phyloP scores from a whole-genome alignment of 64 coral and sea anemone genomes.

The Stylophora pistillata region DNA sequence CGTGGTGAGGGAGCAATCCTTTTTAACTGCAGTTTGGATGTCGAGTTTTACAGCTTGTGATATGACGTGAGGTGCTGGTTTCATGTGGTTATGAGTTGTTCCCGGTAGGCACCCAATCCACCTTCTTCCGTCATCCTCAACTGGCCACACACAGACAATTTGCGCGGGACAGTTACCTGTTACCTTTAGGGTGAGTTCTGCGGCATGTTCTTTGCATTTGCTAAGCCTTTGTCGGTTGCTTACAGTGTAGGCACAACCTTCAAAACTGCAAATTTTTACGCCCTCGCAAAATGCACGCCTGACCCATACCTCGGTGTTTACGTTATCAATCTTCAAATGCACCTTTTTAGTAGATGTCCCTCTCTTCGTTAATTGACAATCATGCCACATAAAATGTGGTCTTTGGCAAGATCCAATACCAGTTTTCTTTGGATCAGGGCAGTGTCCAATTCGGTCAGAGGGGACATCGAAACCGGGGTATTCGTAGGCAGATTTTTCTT shows the following conservation, averaged over 20 bases:
- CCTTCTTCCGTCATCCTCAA: neutral
- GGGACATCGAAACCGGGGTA: too few species aligned
- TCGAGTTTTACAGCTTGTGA: too few species aligned
- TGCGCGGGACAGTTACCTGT: slow-evolving; percentile 7
- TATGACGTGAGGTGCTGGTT: too few species aligned
- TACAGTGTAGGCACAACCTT: too few species aligned
- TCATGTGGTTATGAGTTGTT: too few species aligned
- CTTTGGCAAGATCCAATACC: neutral
- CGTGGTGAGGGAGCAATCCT: too few species aligned
- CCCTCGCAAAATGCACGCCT: slow-evolving; percentile 16
- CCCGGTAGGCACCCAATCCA: too few species aligned
- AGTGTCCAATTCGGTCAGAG: neutral
- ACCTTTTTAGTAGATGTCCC: neutral
- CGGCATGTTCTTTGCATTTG: slow-evolving; percentile 4
- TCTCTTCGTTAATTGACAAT: neutral
- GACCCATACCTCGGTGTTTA: neutral
- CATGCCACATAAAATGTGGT: slow-evolving; percentile 19
- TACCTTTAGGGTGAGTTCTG: neutral
- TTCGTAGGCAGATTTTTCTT: too few species aligned
- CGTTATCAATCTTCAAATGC: neutral
- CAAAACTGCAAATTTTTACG: slow-evolving; percentile 23
- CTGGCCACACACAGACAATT: slow-evolving; percentile 12
- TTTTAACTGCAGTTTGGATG: too few species aligned
- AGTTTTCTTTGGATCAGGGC: slow-evolving; percentile 7
- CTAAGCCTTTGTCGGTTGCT: slow-evolving; percentile 21